A percentile compares a stretch with the other conserved stretches of the same genome.
Conservation (phyloP, 2,888 invertebrate genomes). For the Melinaea menophilus region DNA sequence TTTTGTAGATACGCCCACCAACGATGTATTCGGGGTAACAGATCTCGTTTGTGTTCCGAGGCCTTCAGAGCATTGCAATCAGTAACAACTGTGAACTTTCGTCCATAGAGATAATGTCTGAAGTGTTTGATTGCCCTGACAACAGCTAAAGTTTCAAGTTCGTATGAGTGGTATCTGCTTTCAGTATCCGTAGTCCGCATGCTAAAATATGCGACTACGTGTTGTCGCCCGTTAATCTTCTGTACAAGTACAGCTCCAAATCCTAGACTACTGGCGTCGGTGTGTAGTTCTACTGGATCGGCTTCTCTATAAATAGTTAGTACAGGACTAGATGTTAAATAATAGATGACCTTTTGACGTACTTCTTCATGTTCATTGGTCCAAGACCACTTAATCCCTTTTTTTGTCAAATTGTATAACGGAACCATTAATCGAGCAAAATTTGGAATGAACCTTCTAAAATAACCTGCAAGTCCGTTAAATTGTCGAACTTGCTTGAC, state of each 20-base stretch:
- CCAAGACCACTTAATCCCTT: too few relatives aligned
- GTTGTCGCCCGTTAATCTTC: conserved; percentile 20
- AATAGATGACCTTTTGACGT: conserved; percentile 22
- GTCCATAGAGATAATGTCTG: conserved; percentile 36
- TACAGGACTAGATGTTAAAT: conserved; percentile 26
- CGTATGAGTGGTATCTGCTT: conserved; percentile 34
- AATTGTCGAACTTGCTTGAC: conserved; percentile 35
- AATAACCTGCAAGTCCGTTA: conserved; percentile 31
- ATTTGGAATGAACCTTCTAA: too few relatives aligned
- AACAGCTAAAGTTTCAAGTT: conserved; percentile 34
- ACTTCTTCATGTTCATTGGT: too few relatives aligned
- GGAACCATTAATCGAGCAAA: too few relatives aligned
- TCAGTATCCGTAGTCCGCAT: conserved; percentile 30
- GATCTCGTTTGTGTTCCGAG: conserved; percentile 38
- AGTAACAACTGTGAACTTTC: conserved; percentile 32
- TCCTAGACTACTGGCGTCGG: conserved; percentile 36
- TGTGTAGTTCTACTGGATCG: conserved; percentile 26
- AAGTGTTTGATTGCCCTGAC: conserved; percentile 39
- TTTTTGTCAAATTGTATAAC: too few relatives aligned
- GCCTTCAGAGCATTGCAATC: conserved; percentile 42
- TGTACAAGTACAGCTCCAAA: conserved; percentile 31
- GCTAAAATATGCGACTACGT: conserved; percentile 30
- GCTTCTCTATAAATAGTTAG: conserved; percentile 29
- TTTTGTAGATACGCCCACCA: conserved; percentile 43
- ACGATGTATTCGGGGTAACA: conserved; percentile 36